These are phyloP conservation scores for Neodontobutis hainanensis DNA, from an alignment of 2,113 vertebrate species.

Conservation along the genomic window DNA sequence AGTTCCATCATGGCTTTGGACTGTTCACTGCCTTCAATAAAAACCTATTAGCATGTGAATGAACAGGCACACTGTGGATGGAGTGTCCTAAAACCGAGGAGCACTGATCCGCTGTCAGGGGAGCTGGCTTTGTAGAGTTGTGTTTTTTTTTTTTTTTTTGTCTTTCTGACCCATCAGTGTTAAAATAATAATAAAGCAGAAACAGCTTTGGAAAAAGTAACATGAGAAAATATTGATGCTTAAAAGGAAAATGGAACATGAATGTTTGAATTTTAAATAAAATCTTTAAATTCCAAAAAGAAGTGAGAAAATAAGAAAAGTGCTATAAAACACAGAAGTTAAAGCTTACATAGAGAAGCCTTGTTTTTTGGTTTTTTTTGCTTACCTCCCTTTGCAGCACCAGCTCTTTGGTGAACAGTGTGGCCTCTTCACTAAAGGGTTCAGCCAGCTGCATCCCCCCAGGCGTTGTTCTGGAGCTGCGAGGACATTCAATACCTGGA, in stretches of 20 bases:
- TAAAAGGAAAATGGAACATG: no score
- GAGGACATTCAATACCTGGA: conserved; percentile 94
- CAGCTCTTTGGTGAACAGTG: conserved; percentile 93
- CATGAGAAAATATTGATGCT: no score
- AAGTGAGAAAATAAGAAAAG: background rate
- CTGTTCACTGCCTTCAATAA: conserved; percentile 66
- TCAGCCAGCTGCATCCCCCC: conserved; percentile 89
- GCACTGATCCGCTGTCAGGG: conserved; percentile 70
- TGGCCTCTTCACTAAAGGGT: conserved; percentile 96
- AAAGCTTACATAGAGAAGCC: conserved; percentile 1
- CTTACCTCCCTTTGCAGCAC: conserved; percentile 96
- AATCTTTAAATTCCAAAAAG: no score
- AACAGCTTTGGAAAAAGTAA: background rate
- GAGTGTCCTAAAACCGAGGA: conserved; percentile 63
- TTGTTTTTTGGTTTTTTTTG: background rate
- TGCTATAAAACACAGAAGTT: background rate
- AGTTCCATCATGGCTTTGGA: conserved; percentile 69
- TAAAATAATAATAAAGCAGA: background rate
- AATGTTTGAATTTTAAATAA: no score
- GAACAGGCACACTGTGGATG: conserved; percentile 59
- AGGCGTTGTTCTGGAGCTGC: conserved; percentile 88
- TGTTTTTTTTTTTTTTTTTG: background rate
- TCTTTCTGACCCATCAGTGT: background rate
- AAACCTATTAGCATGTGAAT: conserved; percentile 78
- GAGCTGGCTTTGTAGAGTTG: conserved; percentile 33